These are phyloP conservation scores for Spea multiplicata DNA, from an alignment of 2,113 vertebrate species.

Conservation along the genomic window DNA sequence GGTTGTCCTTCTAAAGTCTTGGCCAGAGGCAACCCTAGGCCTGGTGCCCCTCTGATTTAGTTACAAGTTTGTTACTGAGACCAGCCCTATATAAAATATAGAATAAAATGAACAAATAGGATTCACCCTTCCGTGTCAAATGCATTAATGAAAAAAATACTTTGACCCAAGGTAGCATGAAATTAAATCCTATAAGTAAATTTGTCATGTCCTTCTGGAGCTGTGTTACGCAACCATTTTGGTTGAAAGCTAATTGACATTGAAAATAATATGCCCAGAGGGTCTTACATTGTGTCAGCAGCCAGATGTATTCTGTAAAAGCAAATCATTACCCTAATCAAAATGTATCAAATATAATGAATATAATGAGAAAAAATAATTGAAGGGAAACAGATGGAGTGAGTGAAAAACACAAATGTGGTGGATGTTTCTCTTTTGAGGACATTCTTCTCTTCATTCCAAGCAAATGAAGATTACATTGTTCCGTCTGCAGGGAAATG, in stretches of 20 bases:
- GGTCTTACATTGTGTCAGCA: constrained; percentile 32
- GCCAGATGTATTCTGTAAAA: constrained; percentile 38
- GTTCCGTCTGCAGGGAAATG: constrained; percentile 43
- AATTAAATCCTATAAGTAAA: constrained; percentile 22
- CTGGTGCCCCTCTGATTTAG: too few species aligned
- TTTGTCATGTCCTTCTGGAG: constrained; percentile 7
- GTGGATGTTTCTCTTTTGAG: constrained; percentile 33
- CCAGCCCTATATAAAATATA: too few species aligned
- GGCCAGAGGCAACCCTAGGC: too few species aligned
- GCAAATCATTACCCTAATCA: constrained; percentile 26
- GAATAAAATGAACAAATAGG: not conserved
- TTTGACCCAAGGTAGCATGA: constrained; percentile 25
- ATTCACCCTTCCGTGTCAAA: not conserved
- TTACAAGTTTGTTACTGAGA: too few species aligned
- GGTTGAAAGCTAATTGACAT: constrained; percentile 19
- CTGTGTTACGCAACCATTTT: constrained; percentile 20
- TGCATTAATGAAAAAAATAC: not conserved
- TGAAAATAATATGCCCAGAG: constrained; percentile 31
- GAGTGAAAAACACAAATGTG: constrained; percentile 38
- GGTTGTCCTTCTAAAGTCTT: too few species aligned
- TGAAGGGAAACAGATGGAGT: constrained; percentile 13
- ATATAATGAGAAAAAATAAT: constrained; percentile 21
- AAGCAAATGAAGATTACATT: constrained; percentile 38
- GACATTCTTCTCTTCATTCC: constrained; percentile 30
- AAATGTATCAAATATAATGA: constrained; percentile 38